phyloP scores from a whole-genome alignment of 2,888 invertebrate genomes.

The Linnaemya tessellans region DNA sequence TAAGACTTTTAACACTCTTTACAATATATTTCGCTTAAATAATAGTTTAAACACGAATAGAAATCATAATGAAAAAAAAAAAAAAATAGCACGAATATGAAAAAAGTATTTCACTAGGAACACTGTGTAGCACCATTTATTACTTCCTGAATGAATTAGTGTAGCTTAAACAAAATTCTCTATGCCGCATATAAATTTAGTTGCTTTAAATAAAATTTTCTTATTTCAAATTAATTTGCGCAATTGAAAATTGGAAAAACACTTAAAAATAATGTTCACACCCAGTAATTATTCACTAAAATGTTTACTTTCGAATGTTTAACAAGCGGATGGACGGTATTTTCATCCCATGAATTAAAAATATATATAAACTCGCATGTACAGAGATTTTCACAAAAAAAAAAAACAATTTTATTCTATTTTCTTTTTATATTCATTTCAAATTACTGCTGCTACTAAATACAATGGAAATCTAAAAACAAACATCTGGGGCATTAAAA shows the following conservation, averaged over 20 bases:
- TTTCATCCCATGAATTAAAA: constrained; percentile 16
- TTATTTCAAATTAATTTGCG: constrained; percentile 5
- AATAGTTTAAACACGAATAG: too few species aligned
- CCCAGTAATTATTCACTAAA: constrained; percentile 61
- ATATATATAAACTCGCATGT: neutral
- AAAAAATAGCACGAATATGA: too few species aligned
- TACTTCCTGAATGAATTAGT: neutral
- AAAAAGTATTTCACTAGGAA: neutral
- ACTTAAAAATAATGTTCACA: constrained; percentile 50
- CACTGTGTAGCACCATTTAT: neutral
- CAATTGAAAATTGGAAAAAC: constrained; percentile 23
- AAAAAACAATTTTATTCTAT: constrained; percentile 24
- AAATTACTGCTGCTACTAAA: constrained; percentile 34
- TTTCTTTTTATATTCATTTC: constrained; percentile 40
- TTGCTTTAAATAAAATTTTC: neutral
- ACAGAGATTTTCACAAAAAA: constrained; percentile 39
- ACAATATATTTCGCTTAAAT: neutral
- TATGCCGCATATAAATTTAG: neutral
- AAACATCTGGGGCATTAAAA: constrained; percentile 68
- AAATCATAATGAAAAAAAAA: neutral
- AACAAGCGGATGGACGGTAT: constrained; percentile 47
- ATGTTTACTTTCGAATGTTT: constrained; percentile 57
- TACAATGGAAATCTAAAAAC: constrained; percentile 61
- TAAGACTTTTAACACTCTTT: neutral
- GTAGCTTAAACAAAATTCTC: neutral